Conservation (phyloP, 1,140 invertebrate genomes). For the Gonioctena quinquepunctata region DNA sequence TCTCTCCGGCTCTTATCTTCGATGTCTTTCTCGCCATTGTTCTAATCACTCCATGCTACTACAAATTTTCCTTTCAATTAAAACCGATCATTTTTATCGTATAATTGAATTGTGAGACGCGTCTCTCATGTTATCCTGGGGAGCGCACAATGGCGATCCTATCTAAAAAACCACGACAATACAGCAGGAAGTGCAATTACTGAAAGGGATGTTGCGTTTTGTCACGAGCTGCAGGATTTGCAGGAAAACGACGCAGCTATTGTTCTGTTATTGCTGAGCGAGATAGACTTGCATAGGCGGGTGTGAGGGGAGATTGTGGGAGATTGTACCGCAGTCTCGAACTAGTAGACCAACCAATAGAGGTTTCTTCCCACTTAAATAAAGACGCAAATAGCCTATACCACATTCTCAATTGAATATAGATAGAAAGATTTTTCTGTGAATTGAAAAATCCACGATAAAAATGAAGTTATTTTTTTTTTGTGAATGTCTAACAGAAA, state of each 20-base stretch:
- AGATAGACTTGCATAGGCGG: background rate
- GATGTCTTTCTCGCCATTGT: background rate
- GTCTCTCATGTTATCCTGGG: background rate
- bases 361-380: too few species aligned
- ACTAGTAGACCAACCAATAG: too few species aligned
- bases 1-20: too few species aligned
- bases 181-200: slow-evolving; percentile 26
- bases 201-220: slow-evolving; percentile 30
- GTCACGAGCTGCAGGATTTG: slow-evolving; percentile 18
- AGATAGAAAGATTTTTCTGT: too few species aligned
- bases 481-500: too few species aligned
- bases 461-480: too few species aligned
- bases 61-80: slow-evolving; percentile 1
- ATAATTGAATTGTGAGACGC: slow-evolving; percentile 4
- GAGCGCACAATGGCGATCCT: slow-evolving; percentile 20
- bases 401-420: too few species aligned
- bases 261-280: slow-evolving; percentile 16
- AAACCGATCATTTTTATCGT: slow-evolving; percentile 1
- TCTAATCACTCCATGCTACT: background rate
- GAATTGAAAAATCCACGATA: too few species aligned
- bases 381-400: too few species aligned
- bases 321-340: too few species aligned
- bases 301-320: too few species aligned
- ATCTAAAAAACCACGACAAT: slow-evolving; percentile 23
- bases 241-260: slow-evolving; percentile 23